Evolutionary conservation across 2,797 vertebrate genomes (phyloP).

Genomic region (Sebastes hubbsi): DNA sequence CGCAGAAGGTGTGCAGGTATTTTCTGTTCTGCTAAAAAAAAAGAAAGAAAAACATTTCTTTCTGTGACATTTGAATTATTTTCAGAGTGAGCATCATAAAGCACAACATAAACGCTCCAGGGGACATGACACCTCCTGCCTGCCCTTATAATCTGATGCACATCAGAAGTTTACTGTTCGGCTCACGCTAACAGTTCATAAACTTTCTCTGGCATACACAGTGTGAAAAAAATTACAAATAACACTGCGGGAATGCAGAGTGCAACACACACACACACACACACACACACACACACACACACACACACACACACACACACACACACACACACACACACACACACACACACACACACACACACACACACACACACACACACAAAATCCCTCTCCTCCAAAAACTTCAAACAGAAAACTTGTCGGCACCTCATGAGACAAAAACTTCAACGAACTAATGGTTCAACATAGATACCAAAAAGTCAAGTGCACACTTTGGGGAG

Average conservation of each 20-base stretch:
- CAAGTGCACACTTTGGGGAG: slow-evolving; percentile 19
- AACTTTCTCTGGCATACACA: neutral
- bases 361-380: no score
- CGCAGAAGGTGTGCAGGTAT: neutral
- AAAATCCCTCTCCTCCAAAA: neutral
- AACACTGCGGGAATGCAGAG: neutral
- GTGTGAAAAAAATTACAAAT: neutral
- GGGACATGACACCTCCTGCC: neutral
- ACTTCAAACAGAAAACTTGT: slow-evolving; percentile 33
- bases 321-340: neutral
- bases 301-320: neutral
- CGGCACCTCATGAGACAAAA: slow-evolving; percentile 20
- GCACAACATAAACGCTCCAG: neutral
- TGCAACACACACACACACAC: neutral
- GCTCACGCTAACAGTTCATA: neutral
- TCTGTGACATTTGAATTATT: neutral
- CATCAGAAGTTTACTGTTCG: neutral
- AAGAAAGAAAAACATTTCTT: neutral
- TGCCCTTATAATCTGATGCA: neutral
- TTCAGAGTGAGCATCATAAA: neutral
- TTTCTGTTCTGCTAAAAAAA: neutral
- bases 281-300: neutral
- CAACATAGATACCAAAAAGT: slow-evolving; percentile 8
- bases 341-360: no score
- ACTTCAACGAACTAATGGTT: neutral